Evolutionary conservation across 2,797 vertebrate genomes (phyloP).

Genomic region (Nannoperca obscura): DNA sequence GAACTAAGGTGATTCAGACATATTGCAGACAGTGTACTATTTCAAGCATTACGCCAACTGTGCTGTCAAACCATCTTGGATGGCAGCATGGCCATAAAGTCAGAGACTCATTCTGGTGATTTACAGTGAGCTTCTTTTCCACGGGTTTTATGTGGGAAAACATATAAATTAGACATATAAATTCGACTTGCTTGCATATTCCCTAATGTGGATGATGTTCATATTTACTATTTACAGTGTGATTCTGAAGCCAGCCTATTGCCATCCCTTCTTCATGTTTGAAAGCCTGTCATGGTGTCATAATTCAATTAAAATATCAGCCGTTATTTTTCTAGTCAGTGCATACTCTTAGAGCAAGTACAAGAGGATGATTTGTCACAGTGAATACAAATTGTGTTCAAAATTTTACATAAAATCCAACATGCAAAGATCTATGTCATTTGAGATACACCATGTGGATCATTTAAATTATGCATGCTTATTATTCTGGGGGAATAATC

Average conservation of each 20-base stretch:
- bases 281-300: slow-evolving; percentile 58
- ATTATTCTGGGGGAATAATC: slow-evolving; percentile 15
- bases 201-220: slow-evolving; percentile 64
- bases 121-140: slow-evolving; percentile 56
- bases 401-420: slow-evolving; percentile 26
- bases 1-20: slow-evolving; percentile 73
- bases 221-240: slow-evolving; percentile 60
- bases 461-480: slow-evolving; percentile 18
- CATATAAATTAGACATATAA: slow-evolving; percentile 73
- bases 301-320: slow-evolving; percentile 58
- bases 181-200: slow-evolving; percentile 56
- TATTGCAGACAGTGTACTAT: slow-evolving; percentile 64
- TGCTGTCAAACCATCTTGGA: slow-evolving; percentile 53
- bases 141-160: slow-evolving; percentile 70
- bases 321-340: slow-evolving; percentile 39
- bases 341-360: neutral
- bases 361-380: slow-evolving; percentile 32
- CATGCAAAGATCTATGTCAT: slow-evolving; percentile 7
- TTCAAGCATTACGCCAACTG: slow-evolving; percentile 71
- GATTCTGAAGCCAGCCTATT: slow-evolving; percentile 37
- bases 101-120: slow-evolving; percentile 68
- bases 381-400: slow-evolving; percentile 31
- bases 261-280: slow-evolving; percentile 26
- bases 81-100: slow-evolving; percentile 63
- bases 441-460: slow-evolving; percentile 3